These are phyloP conservation scores for Dromaius novaehollandiae DNA, from an alignment of 2,113 vertebrate species.

Conservation along the genomic window DNA sequence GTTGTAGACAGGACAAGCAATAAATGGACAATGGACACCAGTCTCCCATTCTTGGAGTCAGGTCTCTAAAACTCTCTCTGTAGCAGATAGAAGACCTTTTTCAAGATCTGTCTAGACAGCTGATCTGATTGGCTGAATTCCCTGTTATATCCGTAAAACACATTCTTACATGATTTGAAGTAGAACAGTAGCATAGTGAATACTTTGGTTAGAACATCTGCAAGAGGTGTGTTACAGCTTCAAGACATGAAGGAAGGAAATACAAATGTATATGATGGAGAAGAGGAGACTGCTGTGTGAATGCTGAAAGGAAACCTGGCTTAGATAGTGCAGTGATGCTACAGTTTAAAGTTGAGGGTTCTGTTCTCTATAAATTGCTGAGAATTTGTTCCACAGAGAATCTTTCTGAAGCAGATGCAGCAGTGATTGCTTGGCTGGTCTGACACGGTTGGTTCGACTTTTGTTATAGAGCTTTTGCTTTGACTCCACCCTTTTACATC, in stretches of 20 bases:
- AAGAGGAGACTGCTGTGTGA: background rate
- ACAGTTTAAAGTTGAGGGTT: background rate
- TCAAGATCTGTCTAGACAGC: background rate
- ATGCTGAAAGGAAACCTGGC: background rate
- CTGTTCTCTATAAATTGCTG: background rate
- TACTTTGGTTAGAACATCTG: slow-evolving; percentile 4
- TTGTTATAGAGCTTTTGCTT: background rate
- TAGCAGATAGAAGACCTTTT: background rate
- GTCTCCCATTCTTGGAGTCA: background rate
- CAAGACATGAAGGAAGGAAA: background rate
- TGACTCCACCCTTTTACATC: background rate
- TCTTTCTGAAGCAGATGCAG: background rate
- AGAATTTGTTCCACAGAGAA: background rate
- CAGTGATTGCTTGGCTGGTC: background rate
- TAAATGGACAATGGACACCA: background rate
- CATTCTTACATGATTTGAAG: background rate
- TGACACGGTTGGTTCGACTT: background rate
- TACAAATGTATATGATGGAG: background rate
- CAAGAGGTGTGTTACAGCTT: background rate
- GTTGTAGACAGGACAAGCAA: background rate
- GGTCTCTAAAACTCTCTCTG: background rate
- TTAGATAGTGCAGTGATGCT: background rate
- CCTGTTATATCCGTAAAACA: background rate
- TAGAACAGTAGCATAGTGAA: background rate
- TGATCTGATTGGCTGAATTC: background rate